These are phyloP conservation scores for Ennomos fuscantarius DNA, from an alignment of 2,888 invertebrate species.

Conservation along the genomic window DNA sequence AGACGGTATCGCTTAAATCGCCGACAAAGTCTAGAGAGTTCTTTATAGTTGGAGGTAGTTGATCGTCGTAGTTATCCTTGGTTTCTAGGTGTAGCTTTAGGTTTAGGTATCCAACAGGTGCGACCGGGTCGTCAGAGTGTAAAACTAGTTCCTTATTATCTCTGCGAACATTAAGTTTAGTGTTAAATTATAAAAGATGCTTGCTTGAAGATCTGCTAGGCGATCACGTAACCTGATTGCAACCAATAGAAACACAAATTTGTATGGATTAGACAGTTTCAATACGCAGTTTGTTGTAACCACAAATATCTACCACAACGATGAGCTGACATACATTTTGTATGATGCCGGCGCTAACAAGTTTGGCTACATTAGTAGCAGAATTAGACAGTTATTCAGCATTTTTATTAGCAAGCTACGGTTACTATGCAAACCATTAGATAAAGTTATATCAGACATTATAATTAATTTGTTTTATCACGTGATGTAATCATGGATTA, in stretches of 20 bases:
- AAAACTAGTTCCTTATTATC: slow-evolving; percentile 94
- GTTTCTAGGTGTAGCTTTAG: slow-evolving; percentile 92
- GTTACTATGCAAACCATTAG: slow-evolving; percentile 18
- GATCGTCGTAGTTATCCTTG: slow-evolving; percentile 79
- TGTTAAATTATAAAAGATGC: too few species aligned
- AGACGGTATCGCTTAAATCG: slow-evolving; percentile 87
- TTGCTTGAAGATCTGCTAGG: too few species aligned
- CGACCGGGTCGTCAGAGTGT: slow-evolving; percentile 96
- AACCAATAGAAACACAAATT: too few species aligned
- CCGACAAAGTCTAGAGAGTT: slow-evolving; percentile 86
- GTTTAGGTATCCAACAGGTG: slow-evolving; percentile 97
- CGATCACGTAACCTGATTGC: too few species aligned
- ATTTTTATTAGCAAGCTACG: slow-evolving; percentile 2
- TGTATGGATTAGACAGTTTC: too few species aligned
- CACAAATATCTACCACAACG: too few species aligned
- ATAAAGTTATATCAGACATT: slow-evolving; percentile 1
- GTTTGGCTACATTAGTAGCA: background rate
- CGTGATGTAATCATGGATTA: slow-evolving; percentile 19
- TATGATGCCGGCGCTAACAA: background rate
- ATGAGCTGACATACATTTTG: background rate
- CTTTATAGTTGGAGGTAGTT: slow-evolving; percentile 80
- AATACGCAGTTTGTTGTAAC: too few species aligned
- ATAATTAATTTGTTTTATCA: slow-evolving; percentile 6
- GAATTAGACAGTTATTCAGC: background rate
- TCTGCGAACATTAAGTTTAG: slow-evolving; percentile 70